phyloP scores from a whole-genome alignment of 2,113 vertebrate genomes.

The Microtus ochrogaster region DNA sequence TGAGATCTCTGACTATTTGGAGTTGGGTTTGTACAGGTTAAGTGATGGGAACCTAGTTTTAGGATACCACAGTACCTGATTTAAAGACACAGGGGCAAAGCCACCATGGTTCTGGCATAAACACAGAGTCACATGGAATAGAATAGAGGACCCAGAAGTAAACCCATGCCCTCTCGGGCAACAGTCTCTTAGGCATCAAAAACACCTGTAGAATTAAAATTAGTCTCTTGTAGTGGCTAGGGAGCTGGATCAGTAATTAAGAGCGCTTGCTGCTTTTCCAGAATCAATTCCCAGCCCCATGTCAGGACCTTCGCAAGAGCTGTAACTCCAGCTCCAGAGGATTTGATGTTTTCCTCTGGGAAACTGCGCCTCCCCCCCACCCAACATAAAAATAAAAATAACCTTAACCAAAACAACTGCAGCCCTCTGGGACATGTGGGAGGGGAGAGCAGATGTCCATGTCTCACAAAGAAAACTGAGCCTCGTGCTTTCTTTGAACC shows the following conservation, averaged over 20 bases:
- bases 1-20: neutral
- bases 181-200: neutral
- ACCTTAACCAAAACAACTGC: neutral
- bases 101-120: neutral
- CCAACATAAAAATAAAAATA: neutral
- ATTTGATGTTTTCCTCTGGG: neutral
- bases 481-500: rapidly evolving
- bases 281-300: neutral
- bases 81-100: neutral
- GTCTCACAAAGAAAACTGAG: neutral
- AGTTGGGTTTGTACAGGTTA: neutral
- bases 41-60: neutral
- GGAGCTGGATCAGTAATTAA: neutral
- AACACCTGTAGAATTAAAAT: neutral
- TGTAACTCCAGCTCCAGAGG: neutral
- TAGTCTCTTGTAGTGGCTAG: neutral
- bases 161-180: neutral
- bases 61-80: neutral
- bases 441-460: neutral
- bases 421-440: neutral
- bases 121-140: neutral
- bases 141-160: neutral
- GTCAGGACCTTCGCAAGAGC: too few species aligned
- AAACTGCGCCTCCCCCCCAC: too few species aligned
- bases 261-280: too few species aligned